A percentile compares a stretch with the other conserved stretches of the same genome.
Evolutionary conservation across 2,113 vertebrate species (phyloP).

Genomic region (Okapia johnstoni): DNA sequence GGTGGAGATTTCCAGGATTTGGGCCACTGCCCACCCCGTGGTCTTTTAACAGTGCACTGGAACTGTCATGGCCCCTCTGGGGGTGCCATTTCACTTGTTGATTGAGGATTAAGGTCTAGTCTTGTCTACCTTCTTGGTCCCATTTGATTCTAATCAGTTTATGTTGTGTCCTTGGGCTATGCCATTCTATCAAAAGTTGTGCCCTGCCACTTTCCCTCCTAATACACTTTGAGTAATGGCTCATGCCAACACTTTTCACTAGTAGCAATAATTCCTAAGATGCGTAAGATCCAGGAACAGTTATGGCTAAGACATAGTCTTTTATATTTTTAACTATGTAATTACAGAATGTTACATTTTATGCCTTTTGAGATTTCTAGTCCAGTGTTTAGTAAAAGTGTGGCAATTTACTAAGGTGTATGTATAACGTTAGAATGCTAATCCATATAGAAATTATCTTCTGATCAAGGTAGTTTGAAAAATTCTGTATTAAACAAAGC

Average conservation of each 20-base stretch:
- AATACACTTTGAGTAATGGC: not conserved
- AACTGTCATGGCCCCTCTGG: not conserved
- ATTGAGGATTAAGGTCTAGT: not conserved
- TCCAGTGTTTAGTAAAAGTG: not conserved
- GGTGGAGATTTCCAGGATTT: not conserved
- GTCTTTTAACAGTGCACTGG: not conserved
- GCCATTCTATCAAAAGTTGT: not conserved
- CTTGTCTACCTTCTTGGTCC: not conserved
- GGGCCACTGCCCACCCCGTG: not conserved
- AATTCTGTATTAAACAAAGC: not conserved
- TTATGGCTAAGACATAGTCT: not conserved
- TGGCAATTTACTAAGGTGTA: not conserved
- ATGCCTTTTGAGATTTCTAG: not conserved
- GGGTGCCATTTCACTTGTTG: not conserved
- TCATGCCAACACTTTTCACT: not conserved
- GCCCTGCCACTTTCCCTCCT: not conserved
- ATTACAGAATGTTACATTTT: not conserved
- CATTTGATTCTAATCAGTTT: not conserved
- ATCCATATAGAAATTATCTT: not conserved
- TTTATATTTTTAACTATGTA: not conserved
- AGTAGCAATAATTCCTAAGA: not conserved
- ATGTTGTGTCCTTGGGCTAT: not conserved
- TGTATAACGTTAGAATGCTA: not conserved
- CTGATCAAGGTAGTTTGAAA: not conserved
- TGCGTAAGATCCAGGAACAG: not conserved